These are phyloP conservation scores for Galerucella nymphaeae DNA, from an alignment of 2,888 invertebrate species.

Conservation along the genomic window DNA sequence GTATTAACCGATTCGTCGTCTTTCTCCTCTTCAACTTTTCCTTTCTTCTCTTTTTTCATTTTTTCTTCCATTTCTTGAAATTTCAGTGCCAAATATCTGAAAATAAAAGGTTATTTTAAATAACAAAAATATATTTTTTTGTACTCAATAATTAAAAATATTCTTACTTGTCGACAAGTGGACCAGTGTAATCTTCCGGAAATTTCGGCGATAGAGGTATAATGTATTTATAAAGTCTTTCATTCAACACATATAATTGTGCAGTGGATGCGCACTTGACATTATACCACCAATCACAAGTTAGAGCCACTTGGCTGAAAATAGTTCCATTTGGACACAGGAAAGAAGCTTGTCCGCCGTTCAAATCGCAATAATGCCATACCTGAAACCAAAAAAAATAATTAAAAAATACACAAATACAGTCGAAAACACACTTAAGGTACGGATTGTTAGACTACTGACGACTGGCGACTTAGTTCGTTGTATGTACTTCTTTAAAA, in stretches of 20 bases:
- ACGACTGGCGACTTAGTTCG: no score
- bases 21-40: conserved; percentile 61
- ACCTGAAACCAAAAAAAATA: conserved; percentile 68
- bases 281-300: conserved; percentile 95
- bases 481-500: no score
- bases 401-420: no score
- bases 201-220: conserved; percentile 88
- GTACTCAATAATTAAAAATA: no score
- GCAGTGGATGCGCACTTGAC: conserved; percentile 86
- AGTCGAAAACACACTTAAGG: no score
- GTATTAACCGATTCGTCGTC: conserved; percentile 52
- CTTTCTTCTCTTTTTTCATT: conserved; percentile 76
- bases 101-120: conserved; percentile 49
- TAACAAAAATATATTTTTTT: not conserved
- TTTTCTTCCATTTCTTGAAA: conserved; percentile 90
- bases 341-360: conserved; percentile 90
- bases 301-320: conserved; percentile 88
- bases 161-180: conserved; percentile 83
- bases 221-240: conserved; percentile 89
- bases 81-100: conserved; percentile 82
- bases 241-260: conserved; percentile 88
- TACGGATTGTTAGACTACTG: no score
- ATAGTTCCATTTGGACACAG: conserved; percentile 87
- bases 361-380: conserved; percentile 92
- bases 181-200: conserved; percentile 90